Evolutionary conservation across 1,140 invertebrate species (phyloP).

Genomic region (Brachionus rotundiformis): DNA sequence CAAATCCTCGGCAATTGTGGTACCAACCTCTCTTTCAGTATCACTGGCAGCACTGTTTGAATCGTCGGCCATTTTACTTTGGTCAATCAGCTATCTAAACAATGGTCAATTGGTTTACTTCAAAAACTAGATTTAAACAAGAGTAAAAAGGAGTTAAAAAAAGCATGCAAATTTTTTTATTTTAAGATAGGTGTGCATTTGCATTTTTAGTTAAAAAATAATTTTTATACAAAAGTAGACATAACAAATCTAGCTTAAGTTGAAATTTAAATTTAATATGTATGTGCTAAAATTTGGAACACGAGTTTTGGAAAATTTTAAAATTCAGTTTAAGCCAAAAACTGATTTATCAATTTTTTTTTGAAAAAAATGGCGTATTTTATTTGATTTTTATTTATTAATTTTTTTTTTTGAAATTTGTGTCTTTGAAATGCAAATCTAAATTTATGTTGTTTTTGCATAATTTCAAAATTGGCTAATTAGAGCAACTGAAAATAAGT

Average conservation of each 20-base stretch:
- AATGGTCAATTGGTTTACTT: not conserved
- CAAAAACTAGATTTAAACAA: slow-evolving; percentile 13
- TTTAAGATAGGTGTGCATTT: slow-evolving; percentile 26
- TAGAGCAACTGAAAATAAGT: not conserved
- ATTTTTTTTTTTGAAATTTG: not conserved
- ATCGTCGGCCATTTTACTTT: slow-evolving; percentile 51
- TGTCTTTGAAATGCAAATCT: slow-evolving; percentile 15
- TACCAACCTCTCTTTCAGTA: slow-evolving; percentile 40
- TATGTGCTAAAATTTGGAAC: slow-evolving; percentile 38
- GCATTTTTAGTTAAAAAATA: not conserved
- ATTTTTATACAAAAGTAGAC: not conserved
- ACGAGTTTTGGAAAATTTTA: slow-evolving; percentile 7
- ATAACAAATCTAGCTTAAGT: slow-evolving; percentile 27
- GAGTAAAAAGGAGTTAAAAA: not conserved
- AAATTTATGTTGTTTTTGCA: not conserved
- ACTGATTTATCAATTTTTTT: slow-evolving; percentile 36
- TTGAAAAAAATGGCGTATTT: slow-evolving; percentile 28
- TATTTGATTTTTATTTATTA: slow-evolving; percentile 25
- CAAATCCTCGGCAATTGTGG: slow-evolving; percentile 76
- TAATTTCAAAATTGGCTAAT: not conserved
- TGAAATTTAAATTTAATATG: not conserved
- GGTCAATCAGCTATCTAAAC: not conserved
- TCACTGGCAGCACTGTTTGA: slow-evolving; percentile 13
- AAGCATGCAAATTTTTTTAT: not conserved
- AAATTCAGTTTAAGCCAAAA: slow-evolving; percentile 15